These are phyloP conservation scores for Oryzias melastigma DNA, from an alignment of 2,113 vertebrate species.

Conservation along the genomic window DNA sequence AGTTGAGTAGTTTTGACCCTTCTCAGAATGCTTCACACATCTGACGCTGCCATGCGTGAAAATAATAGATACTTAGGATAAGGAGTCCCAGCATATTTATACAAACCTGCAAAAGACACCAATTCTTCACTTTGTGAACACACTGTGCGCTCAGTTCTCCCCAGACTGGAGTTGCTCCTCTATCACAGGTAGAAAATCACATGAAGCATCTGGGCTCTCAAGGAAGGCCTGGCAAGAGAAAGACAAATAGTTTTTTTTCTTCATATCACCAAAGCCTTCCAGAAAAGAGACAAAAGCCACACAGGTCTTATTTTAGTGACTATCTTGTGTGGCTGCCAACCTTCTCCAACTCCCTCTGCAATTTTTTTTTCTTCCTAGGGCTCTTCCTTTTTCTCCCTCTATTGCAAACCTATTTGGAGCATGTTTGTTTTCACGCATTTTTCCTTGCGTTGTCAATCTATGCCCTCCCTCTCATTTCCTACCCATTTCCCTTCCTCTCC, in stretches of 20 bases:
- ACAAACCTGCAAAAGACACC: constrained; percentile 50
- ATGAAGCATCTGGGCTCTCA: constrained; percentile 66
- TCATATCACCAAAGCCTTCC: constrained; percentile 75
- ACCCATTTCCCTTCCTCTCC: constrained; percentile 49
- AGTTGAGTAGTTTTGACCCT: constrained; percentile 65
- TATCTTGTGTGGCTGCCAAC: constrained; percentile 68
- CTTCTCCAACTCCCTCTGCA: constrained; percentile 67
- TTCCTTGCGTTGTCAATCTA: constrained; percentile 68
- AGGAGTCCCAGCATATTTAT: constrained; percentile 66
- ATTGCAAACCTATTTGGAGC: constrained; percentile 77
- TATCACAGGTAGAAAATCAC: constrained; percentile 47
- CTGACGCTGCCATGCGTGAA: constrained; percentile 62
- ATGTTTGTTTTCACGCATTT: constrained; percentile 78
- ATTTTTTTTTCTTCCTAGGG: constrained; percentile 59
- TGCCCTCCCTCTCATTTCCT: constrained; percentile 51
- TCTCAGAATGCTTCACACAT: constrained; percentile 39
- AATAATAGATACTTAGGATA: constrained; percentile 70
- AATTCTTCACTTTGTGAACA: constrained; percentile 42
- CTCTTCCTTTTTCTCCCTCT: constrained; percentile 69
- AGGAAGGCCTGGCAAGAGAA: constrained; percentile 65
- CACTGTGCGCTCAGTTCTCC: constrained; percentile 22
- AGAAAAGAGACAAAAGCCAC: constrained; percentile 74
- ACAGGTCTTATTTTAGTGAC: constrained; percentile 75
- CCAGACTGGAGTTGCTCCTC: constrained; percentile 37
- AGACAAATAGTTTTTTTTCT: constrained; percentile 77